Conservation (phyloP, 2,888 invertebrate genomes). For the Acanthosepion esculentum region DNA sequence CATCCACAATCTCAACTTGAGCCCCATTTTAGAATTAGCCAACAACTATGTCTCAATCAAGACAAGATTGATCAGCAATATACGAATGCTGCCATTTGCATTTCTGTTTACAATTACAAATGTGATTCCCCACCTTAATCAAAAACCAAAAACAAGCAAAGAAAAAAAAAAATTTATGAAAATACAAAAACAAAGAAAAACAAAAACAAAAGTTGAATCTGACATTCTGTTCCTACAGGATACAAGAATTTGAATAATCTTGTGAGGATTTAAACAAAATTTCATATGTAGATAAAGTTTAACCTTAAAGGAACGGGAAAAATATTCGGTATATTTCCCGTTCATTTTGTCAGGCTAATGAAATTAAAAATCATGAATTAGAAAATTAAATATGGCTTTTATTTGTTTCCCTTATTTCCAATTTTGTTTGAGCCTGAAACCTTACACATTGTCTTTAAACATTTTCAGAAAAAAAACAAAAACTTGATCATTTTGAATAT, state of each 20-base stretch:
- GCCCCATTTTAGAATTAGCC: not conserved
- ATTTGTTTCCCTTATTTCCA: not conserved
- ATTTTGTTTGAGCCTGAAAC: conserved; percentile 6
- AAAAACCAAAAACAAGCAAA: not conserved
- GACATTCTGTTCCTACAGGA: not conserved
- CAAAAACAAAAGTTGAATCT: not conserved
- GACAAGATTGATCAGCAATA: not conserved
- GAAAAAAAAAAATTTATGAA: not conserved
- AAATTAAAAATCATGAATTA: conserved; percentile 22
- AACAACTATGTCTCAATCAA: not conserved
- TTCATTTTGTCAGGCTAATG: not conserved
- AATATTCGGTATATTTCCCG: not conserved
- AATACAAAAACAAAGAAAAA: not conserved
- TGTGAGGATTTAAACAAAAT: conserved; percentile 12
- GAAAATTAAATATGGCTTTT: not conserved
- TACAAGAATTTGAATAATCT: conserved; percentile 1
- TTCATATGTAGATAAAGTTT: not conserved
- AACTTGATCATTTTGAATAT: not conserved
- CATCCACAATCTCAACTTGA: not conserved
- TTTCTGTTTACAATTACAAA: not conserved
- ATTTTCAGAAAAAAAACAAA: not conserved
- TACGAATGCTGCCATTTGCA: not conserved
- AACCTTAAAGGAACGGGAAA: not conserved
- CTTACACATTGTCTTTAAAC: not conserved
- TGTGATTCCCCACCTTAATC: not conserved